Percentiles rank a stretch among this genome's conserved stretches.
phyloP scores from a whole-genome alignment of 2,113 vertebrate genomes.

The Chinchilla lanigera region DNA sequence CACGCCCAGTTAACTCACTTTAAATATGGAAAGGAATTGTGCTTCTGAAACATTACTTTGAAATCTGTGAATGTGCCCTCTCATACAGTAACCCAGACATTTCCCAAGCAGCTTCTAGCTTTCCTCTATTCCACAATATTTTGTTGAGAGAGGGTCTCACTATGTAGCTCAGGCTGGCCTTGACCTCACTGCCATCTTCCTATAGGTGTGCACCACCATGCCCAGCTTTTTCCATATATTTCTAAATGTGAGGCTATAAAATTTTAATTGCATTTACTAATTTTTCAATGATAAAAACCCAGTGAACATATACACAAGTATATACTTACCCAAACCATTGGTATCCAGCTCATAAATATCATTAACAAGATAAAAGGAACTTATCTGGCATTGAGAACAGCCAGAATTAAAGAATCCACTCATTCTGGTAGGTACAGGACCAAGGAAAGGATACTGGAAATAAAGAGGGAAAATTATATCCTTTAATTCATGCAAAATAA shows the following conservation, averaged over 20 bases:
- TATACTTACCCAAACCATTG: slow-evolving; percentile 92
- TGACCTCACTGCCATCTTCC: too few relatives aligned
- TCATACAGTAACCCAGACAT: neutral
- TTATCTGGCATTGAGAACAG: slow-evolving; percentile 95
- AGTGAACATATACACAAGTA: neutral
- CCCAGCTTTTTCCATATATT: neutral
- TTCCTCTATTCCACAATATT: neutral
- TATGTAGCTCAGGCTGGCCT: too few relatives aligned
- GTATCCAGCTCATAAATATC: slow-evolving; percentile 95
- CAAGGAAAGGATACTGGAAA: slow-evolving; percentile 94
- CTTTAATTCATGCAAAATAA: slow-evolving; percentile 25
- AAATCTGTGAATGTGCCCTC: neutral
- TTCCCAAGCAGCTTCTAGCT: neutral
- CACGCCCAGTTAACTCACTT: neutral
- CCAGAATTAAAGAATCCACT: slow-evolving; percentile 91
- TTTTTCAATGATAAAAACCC: slow-evolving; percentile 19
- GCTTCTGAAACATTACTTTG: neutral
- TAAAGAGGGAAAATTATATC: slow-evolving; percentile 55
- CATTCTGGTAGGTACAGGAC: slow-evolving; percentile 95
- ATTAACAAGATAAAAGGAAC: slow-evolving; percentile 92
- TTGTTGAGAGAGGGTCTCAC: too few relatives aligned
- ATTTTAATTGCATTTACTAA: slow-evolving; percentile 41
- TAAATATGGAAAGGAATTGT: neutral
- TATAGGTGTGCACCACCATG: neutral
- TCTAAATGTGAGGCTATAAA: neutral